These are phyloP conservation scores for Oceanodroma leucorhoa DNA, from an alignment of 2,797 vertebrate genomes.

Conservation along the genomic window DNA sequence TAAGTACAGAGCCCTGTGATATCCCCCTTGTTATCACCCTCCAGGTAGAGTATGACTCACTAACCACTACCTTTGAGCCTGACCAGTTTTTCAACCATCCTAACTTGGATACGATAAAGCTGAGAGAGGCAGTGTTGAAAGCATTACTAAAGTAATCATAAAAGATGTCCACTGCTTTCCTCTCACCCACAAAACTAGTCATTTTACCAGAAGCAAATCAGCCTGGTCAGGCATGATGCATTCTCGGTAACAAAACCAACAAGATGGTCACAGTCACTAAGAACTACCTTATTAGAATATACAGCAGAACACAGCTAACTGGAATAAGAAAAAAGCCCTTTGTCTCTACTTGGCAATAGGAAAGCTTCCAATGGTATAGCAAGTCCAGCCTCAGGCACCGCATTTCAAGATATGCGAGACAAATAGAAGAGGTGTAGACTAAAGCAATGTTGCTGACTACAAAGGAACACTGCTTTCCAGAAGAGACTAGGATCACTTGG, in stretches of 20 bases:
- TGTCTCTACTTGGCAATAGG: background rate
- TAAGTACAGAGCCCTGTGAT: background rate
- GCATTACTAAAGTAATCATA: background rate
- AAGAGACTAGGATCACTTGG: background rate
- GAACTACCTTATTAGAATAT: background rate
- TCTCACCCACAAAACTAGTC: background rate
- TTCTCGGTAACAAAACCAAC: background rate
- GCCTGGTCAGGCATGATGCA: background rate
- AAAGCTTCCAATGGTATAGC: background rate
- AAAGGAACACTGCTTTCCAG: background rate
- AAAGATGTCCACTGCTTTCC: background rate
- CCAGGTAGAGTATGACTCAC: background rate
- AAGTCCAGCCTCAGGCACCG: background rate
- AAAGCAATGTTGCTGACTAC: background rate
- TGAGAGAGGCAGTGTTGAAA: background rate
- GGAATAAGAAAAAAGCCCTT: background rate
- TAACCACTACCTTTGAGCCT: background rate
- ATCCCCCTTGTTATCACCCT: background rate
- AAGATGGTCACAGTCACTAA: background rate
- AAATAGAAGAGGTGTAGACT: background rate
- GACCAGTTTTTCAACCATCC: background rate
- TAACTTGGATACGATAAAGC: background rate
- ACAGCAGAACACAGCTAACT: background rate
- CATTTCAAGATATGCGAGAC: accelerated
- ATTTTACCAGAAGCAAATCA: background rate